Evolutionary conservation across 2,113 vertebrate species (phyloP), one percentile per base, ranked within the genome.

Genomic region (Phocoena sinus): DNA sequence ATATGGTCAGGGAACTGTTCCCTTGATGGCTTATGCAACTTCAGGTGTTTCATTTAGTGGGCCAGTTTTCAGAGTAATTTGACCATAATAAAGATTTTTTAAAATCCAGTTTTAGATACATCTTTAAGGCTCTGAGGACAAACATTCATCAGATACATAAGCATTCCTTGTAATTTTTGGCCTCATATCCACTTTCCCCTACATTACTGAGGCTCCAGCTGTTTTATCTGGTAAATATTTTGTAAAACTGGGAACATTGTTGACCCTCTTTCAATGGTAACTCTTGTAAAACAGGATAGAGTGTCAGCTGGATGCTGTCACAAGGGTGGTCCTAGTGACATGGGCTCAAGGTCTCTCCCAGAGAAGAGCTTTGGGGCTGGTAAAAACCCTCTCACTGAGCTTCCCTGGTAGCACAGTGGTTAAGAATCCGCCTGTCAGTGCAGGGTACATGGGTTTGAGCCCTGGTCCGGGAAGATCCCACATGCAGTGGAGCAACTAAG

Each of bases 111-210:
- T 21, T 70, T 71, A 58, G 53, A 56, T 87, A 70, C 5, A 73
- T 93, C 73, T 83, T 90, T 73, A 90, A 62, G 79, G 21, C 60
- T 92, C 65, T 71, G 50, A 23, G 33, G 41, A 89, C 65, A 96
- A 92, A 38, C 3, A 5, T 82, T 63, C 76, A 92, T 33, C 67
- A 94, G 11, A 65, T 79, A 67, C 47, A 58, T 36, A 74, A 80
- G 44, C 6, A 11, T 38, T 50, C 33, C 67, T 85, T 81, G 33
- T 79, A 8, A 23, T 50, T 41, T 94, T 79, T 60, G 83, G 15
- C 41, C 56, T 56, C 20, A n/a, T 36, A 60, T 17, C 3, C 28
- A 11, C 81, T 63, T 94, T 84, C 63, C 83, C 50, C 58, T 80
- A 38, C 2, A 36, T 85, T 92, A 74, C 65, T 20, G 41, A 92